Evolutionary conservation across 1,140 invertebrate species (phyloP).

Genomic region (Neodiprion lecontei): DNA sequence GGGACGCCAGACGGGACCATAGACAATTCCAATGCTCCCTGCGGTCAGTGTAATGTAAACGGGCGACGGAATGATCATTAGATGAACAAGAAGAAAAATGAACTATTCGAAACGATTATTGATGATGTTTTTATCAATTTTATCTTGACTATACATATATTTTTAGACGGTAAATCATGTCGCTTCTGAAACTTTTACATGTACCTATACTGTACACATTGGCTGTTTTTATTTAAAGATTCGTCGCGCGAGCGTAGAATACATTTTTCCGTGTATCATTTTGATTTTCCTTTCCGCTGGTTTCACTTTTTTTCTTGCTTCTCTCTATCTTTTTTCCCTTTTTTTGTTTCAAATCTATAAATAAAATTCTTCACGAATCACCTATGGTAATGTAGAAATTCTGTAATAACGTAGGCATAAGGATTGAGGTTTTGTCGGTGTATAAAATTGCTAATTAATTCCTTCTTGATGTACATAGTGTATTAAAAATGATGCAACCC

Average conservation of each 20-base stretch:
- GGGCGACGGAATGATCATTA: background rate
- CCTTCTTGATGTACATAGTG: slow-evolving; percentile 34
- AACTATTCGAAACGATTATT: background rate
- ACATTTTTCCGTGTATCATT: background rate
- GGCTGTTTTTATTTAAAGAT: background rate
- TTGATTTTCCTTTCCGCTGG: background rate
- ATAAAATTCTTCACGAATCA: background rate
- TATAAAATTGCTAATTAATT: slow-evolving; percentile 21
- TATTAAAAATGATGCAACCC: slow-evolving; percentile 27
- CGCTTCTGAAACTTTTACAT: background rate
- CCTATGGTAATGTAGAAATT: background rate
- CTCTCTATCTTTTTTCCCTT: background rate
- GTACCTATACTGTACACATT: background rate
- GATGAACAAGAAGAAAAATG: background rate
- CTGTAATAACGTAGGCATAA: background rate
- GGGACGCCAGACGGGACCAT: slow-evolving; percentile 1
- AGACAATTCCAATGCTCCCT: background rate
- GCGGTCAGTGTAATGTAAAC: background rate
- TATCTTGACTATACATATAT: background rate
- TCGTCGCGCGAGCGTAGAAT: background rate
- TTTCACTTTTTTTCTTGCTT: background rate
- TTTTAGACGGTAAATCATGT: slow-evolving; percentile 2
- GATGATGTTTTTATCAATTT: background rate
- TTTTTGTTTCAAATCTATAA: background rate
- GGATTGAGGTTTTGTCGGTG: slow-evolving; percentile 20